phyloP scores from a whole-genome alignment of 2,113 vertebrate species.

The Cheilinus undulatus region DNA sequence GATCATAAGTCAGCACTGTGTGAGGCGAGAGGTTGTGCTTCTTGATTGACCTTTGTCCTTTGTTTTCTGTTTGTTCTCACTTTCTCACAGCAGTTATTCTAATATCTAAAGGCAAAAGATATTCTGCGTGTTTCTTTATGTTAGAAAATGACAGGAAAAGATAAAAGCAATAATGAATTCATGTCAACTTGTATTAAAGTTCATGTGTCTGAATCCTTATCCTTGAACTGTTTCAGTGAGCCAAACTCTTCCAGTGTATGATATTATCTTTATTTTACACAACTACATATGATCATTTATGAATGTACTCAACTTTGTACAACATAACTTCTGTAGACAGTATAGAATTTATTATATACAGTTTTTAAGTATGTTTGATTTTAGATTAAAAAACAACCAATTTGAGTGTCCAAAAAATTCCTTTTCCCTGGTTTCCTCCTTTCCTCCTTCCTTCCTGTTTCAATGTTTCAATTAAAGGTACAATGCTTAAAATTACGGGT shows the following conservation, averaged over 20 bases:
- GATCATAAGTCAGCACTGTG: slow-evolving; percentile 33
- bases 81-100: not conserved
- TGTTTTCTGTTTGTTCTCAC: not conserved
- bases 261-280: not conserved
- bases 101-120: not conserved
- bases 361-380: too few species aligned
- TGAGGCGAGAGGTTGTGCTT: slow-evolving; percentile 30
- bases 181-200: not conserved
- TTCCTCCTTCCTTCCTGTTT: too few species aligned
- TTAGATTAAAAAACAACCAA: too few species aligned
- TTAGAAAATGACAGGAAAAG: not conserved
- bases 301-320: not conserved
- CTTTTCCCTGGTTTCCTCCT: too few species aligned
- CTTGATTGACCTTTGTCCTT: slow-evolving; percentile 19
- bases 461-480: too few species aligned
- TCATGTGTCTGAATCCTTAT: too few species aligned
- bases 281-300: not conserved
- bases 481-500: too few species aligned
- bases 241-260: not conserved
- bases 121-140: not conserved
- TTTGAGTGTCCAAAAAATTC: too few species aligned
- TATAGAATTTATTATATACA: too few species aligned
- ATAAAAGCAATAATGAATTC: not conserved
- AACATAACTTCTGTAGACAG: too few species aligned
- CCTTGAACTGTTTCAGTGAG: not conserved